These are phyloP conservation scores for Tenthredo scrophulariae DNA, from an alignment of 2,888 invertebrate genomes.

Conservation along the genomic window DNA sequence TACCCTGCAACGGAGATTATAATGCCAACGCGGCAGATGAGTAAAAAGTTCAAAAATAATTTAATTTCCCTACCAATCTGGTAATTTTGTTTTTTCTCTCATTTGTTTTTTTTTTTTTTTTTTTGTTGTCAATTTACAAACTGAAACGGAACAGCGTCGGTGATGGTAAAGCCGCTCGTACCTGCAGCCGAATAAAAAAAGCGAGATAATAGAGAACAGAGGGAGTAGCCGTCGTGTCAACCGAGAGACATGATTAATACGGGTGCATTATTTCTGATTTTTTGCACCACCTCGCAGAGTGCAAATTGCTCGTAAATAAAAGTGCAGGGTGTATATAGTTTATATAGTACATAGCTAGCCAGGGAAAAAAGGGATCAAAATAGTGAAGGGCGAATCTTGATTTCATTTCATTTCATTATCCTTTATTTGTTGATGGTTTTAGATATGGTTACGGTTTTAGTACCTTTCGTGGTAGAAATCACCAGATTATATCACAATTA, in stretches of 20 bases:
- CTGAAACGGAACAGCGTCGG: neutral
- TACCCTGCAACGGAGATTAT: neutral
- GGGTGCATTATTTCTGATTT: conserved; percentile 73
- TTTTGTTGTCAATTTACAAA: neutral
- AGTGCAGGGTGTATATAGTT: conserved; percentile 52
- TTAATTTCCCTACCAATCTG: neutral
- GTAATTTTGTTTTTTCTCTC: neutral
- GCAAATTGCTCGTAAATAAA: conserved; percentile 76
- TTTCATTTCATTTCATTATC: conserved; percentile 74
- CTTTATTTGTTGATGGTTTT: conserved; percentile 66
- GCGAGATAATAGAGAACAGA: neutral
- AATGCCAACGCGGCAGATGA: neutral
- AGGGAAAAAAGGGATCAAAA: conserved; percentile 27
- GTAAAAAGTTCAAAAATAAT: neutral
- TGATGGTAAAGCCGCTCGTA: neutral
- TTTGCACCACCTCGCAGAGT: conserved; percentile 66
- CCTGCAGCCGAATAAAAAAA: neutral
- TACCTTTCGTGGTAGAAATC: neutral
- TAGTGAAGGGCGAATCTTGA: conserved; percentile 60
- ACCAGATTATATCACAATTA: neutral
- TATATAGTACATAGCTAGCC: neutral
- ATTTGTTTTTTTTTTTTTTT: neutral
- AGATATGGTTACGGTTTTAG: conserved; percentile 65
- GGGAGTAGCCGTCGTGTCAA: conserved; percentile 32
- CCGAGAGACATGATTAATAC: conserved; percentile 74